These are phyloP conservation scores for Eupelmus urozonus DNA, from an alignment of 2,888 invertebrate species.

Conservation along the genomic window DNA sequence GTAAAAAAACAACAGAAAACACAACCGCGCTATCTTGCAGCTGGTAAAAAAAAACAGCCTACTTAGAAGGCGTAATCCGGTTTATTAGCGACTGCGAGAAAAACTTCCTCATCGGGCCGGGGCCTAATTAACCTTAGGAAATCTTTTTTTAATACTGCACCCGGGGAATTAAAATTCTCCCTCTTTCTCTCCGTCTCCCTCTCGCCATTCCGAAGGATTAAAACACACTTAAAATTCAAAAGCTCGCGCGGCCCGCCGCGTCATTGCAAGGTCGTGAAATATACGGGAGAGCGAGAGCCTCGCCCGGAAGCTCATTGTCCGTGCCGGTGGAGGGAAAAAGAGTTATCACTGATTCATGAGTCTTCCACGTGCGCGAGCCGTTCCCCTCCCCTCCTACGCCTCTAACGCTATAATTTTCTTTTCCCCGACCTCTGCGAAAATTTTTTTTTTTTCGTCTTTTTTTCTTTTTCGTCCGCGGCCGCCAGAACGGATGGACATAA, in stretches of 20 bases:
- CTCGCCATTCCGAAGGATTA: conserved; percentile 53
- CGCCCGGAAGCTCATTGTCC: conserved; percentile 58
- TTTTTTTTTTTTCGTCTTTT: neutral
- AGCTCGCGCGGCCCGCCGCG: conserved; percentile 46
- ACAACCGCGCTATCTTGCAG: no score
- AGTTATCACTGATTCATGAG: conserved; percentile 58
- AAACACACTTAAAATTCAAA: conserved; percentile 60
- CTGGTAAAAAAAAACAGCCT: neutral
- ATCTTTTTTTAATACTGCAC: conserved; percentile 51
- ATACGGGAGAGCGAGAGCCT: conserved; percentile 32
- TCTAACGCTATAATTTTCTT: conserved; percentile 37
- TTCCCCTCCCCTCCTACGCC: no score
- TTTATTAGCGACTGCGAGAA: conserved; percentile 32
- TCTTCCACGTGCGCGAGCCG: conserved; percentile 19
- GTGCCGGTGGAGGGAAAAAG: conserved; percentile 12
- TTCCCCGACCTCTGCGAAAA: neutral
- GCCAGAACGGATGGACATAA: conserved; percentile 22
- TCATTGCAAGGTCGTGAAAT: conserved; percentile 58
- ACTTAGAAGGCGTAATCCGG: conserved; percentile 19
- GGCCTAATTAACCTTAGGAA: conserved; percentile 53
- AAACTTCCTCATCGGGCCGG: conserved; percentile 31
- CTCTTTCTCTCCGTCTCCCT: neutral
- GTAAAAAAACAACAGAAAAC: no score
- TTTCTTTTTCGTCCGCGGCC: neutral
- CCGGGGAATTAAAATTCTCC: conserved; percentile 45